phyloP scores from a whole-genome alignment of 2,888 invertebrate species.

The Colletes collaris region DNA sequence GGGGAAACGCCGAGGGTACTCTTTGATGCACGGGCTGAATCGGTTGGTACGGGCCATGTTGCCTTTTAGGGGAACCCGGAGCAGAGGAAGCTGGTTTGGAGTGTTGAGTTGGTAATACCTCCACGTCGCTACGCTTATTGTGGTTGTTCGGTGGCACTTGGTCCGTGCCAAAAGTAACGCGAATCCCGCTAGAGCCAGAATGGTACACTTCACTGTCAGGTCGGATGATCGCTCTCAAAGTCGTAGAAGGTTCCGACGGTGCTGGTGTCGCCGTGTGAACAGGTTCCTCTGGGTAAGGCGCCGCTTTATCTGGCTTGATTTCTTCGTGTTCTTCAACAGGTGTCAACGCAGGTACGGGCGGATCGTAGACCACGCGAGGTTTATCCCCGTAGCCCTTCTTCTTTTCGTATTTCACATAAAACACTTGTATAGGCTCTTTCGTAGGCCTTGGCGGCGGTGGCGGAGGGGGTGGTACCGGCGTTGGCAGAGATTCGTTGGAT shows the following conservation, averaged over 20 bases:
- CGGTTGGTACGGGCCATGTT: slow-evolving; percentile 79
- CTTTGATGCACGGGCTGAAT: slow-evolving; percentile 74
- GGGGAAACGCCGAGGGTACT: slow-evolving; percentile 80
- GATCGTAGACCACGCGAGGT: slow-evolving; percentile 90
- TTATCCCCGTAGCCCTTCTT: slow-evolving; percentile 90
- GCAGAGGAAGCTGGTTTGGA: slow-evolving; percentile 69
- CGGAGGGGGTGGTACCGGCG: slow-evolving; percentile 85
- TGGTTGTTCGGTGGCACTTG: slow-evolving; percentile 81
- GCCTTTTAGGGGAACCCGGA: slow-evolving; percentile 78
- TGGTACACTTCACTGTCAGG: slow-evolving; percentile 94
- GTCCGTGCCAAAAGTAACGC: slow-evolving; percentile 91
- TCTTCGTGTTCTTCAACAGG: slow-evolving; percentile 88
- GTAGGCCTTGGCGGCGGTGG: slow-evolving; percentile 83
- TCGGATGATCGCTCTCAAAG: slow-evolving; percentile 92
- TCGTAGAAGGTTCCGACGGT: slow-evolving; percentile 88
- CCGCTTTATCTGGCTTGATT: slow-evolving; percentile 71
- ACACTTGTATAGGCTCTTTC: slow-evolving; percentile 95
- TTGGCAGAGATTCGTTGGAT: slow-evolving; percentile 91
- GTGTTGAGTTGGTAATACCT: slow-evolving; percentile 79
- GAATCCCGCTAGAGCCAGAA: slow-evolving; percentile 89
- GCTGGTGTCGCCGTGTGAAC: slow-evolving; percentile 84
- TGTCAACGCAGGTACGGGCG: slow-evolving; percentile 91
- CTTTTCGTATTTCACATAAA: slow-evolving; percentile 93
- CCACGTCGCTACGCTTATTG: slow-evolving; percentile 78
- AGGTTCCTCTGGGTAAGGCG: slow-evolving; percentile 85